phyloP scores from a whole-genome alignment of 1,140 invertebrate genomes.

The Nephila pilipes region DNA sequence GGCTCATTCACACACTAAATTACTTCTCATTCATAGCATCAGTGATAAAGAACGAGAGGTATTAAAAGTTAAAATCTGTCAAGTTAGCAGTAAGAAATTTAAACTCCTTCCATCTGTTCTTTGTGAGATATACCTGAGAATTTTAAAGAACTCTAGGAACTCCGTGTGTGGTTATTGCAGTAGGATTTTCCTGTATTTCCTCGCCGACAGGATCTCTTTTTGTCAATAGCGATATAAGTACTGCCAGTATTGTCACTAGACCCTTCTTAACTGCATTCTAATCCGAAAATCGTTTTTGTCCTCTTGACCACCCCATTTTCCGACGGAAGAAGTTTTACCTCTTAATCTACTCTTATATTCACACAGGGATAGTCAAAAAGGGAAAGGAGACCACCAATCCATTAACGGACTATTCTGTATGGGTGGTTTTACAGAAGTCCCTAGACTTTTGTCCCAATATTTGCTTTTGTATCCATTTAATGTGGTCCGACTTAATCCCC shows the following conservation, averaged over 20 bases:
- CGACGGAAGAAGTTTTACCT: background rate
- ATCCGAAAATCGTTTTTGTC: background rate
- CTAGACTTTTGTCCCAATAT: background rate
- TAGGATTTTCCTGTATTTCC: background rate
- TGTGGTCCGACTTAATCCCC: background rate
- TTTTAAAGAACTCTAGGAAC: background rate
- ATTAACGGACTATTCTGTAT: slow-evolving; percentile 13
- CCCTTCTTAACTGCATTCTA: background rate
- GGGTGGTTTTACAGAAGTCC: slow-evolving; percentile 1
- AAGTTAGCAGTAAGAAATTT: background rate
- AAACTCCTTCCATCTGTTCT: background rate
- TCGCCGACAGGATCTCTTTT: background rate
- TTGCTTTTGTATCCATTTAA: background rate
- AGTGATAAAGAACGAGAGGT: no score
- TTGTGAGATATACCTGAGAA: background rate
- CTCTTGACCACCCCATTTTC: background rate
- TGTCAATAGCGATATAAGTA: background rate
- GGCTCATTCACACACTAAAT: no score
- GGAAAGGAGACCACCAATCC: background rate
- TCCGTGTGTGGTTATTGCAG: background rate
- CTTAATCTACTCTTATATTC: background rate
- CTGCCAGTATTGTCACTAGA: background rate
- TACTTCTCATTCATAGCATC: no score
- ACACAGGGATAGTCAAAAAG: background rate
- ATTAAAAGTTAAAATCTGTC: no score